Conservation (phyloP, 1,140 invertebrate species). For the Pseudoatta argentina region DNA sequence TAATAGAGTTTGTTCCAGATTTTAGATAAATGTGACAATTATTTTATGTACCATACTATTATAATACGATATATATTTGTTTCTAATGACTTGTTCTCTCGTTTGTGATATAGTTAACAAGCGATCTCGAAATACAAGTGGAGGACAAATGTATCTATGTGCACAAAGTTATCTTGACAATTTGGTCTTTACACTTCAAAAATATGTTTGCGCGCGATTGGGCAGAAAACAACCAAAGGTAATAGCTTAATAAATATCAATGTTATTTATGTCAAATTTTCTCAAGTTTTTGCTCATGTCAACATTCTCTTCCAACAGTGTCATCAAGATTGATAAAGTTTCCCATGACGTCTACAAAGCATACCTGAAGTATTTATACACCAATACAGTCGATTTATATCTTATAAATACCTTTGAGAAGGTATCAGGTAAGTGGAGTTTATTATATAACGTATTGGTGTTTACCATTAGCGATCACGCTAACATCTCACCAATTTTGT, state of each 20-base stretch:
- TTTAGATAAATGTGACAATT: neutral
- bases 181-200: constrained; percentile 89
- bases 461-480: too few species aligned
- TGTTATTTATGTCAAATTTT: constrained; percentile 19
- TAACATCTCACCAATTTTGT: neutral
- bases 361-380: constrained; percentile 90
- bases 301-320: constrained; percentile 80
- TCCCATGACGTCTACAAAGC: constrained; percentile 89
- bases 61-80: constrained; percentile 38
- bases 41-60: neutral
- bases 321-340: constrained; percentile 87
- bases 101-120: constrained; percentile 84
- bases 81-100: neutral
- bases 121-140: constrained; percentile 89
- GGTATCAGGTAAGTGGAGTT: constrained; percentile 87
- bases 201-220: constrained; percentile 90
- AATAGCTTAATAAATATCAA: constrained; percentile 50
- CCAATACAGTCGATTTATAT: constrained; percentile 88
- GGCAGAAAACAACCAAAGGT: constrained; percentile 89
- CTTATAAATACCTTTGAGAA: constrained; percentile 85
- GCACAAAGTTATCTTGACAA: constrained; percentile 89
- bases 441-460: neutral
- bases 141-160: constrained; percentile 89
- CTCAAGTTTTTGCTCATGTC: neutral
- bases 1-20: neutral